Conservation (phyloP, 2,888 invertebrate genomes). For the Osedax frankpressi region DNA sequence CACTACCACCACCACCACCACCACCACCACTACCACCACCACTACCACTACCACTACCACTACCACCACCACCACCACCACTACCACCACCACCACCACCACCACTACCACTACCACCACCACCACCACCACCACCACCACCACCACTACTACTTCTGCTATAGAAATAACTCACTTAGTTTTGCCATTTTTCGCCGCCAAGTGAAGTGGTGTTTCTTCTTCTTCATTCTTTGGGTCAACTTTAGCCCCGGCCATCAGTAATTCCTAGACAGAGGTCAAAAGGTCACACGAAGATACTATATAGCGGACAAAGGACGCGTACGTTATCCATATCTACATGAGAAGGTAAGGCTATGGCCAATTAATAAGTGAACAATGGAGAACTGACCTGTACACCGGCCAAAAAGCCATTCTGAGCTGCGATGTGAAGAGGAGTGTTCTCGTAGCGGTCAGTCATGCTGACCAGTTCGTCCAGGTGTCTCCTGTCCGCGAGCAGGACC, state of each 20-base stretch:
- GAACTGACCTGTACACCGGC: constrained; percentile 31
- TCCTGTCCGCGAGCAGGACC: constrained; percentile 27
- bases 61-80: neutral
- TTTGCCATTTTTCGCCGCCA: constrained; percentile 44
- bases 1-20: neutral
- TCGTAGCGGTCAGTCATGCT: constrained; percentile 47
- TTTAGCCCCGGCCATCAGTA: constrained; percentile 43
- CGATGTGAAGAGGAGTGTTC: constrained; percentile 48
- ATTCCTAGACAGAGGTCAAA: neutral
- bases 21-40: neutral
- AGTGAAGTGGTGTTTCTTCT: constrained; percentile 46
- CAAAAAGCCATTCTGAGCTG: constrained; percentile 44
- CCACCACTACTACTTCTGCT: neutral
- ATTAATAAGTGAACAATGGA: too few species aligned
- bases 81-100: neutral
- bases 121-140: neutral
- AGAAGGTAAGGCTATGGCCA: too few species aligned
- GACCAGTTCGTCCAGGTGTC: constrained; percentile 33
- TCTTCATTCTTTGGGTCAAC: constrained; percentile 47
- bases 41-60: neutral
- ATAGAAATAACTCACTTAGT: constrained; percentile 37
- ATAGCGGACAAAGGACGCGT: too few species aligned
- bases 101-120: neutral
- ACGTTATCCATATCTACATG: too few species aligned
- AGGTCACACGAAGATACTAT: too few species aligned